These are phyloP conservation scores for Glyphotaelius pellucidus DNA, from an alignment of 2,888 invertebrate species.

Conservation along the genomic window DNA sequence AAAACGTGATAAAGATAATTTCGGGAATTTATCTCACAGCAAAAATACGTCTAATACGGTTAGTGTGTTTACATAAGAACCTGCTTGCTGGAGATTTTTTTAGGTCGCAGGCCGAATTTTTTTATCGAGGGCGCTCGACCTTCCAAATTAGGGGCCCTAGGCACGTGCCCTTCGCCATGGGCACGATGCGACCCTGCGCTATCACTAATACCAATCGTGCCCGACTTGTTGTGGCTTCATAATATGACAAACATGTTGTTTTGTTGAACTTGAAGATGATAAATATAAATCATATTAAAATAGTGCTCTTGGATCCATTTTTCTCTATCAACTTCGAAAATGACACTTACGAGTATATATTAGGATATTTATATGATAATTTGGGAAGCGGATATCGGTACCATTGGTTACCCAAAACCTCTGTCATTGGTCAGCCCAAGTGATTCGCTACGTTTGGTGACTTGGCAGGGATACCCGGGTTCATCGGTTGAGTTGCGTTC, in stretches of 20 bases:
- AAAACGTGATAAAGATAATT: not conserved
- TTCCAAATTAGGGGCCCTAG: not conserved
- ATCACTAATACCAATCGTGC: not conserved
- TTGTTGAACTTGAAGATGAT: not conserved
- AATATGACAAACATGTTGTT: not conserved
- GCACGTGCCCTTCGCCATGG: not conserved
- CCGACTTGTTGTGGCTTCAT: not conserved
- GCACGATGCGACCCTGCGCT: not conserved
- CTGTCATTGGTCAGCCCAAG: no score
- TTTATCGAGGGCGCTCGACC: not conserved
- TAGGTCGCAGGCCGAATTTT: not conserved
- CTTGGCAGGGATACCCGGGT: no score
- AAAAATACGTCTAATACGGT: not conserved
- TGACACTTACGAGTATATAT: no score
- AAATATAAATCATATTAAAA: not conserved
- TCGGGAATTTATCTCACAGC: not conserved
- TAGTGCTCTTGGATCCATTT: not conserved
- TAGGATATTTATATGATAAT: no score
- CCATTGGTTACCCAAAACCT: no score
- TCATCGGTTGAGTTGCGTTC: no score
- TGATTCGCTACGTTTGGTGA: no score
- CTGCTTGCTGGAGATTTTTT: not conserved
- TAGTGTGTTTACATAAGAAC: not conserved
- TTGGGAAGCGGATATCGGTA: no score
- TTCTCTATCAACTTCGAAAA: not conserved